Base-by-base conservation (phyloP, 2,797 vertebrate genomes). In the Phalanger gymnotis region DNA sequence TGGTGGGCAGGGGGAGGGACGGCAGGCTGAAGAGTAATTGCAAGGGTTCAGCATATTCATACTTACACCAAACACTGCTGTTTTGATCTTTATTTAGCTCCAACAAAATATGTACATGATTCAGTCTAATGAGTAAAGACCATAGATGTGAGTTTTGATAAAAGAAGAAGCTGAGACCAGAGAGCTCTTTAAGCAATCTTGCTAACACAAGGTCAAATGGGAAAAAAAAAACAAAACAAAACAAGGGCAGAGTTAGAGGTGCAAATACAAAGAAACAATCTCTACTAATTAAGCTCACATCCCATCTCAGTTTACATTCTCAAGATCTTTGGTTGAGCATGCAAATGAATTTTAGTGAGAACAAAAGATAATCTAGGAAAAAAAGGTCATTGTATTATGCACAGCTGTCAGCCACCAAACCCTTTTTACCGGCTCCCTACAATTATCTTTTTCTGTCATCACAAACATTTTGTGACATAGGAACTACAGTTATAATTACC, bases 1-100 rank as follows among this genome's bases (percentile, higher is more conserved):
- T 19, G 54, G 54, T 19, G 66, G 19, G 2, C 0, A 25, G 9
- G 14, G 34, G 10, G 0, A 22, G 6, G n/a, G n/a, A 2, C 40
- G 34, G 4, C 1, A 9, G n/a, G 66, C 47, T 22, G 5, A 73
- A 40, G 16, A 73, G 14, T n/a, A 73, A 40, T 47, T 47, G 40
- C 40, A 47, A 27, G 19, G 66, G 19, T 47, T 4, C n/a, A 1
- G 25, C 19, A 81, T 22, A 47, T 81, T 81, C 6, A 73, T 47
- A 47, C 47, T 22, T 40, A 40, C 10, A 81, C 66, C 66, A 81
- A 81, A 81, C 2, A 81, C 2, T 40, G 19, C 6, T 19, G 47
- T 81, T 81, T 40, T 40, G 16, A 73, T 40, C 34, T 40, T 73
- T 47, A 13, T 40, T 73, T 73, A 40, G 66, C 16, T 73, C 66